Conservation (phyloP, 2,113 vertebrate genomes). For the Myrmophylax atrothorax region DNA sequence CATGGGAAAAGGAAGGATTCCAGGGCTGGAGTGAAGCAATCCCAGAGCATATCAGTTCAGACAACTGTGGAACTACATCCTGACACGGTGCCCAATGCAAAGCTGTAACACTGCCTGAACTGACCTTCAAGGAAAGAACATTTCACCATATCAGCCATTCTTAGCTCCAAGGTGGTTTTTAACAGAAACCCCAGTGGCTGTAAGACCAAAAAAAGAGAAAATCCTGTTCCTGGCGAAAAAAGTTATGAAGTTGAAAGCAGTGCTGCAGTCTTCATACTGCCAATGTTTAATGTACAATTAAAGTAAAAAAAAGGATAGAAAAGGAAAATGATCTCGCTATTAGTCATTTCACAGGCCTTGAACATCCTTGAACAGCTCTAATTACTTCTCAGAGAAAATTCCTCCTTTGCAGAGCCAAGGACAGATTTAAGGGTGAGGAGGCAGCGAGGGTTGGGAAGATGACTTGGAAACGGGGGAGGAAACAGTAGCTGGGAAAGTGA, state of each 20-base stretch:
- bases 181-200: background rate
- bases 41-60: background rate
- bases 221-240: background rate
- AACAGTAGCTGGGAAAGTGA: background rate
- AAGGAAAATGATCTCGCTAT: background rate
- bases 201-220: accelerated
- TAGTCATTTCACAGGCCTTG: background rate
- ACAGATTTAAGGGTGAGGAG: background rate
- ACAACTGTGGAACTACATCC: background rate
- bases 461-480: background rate
- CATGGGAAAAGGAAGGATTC: background rate
- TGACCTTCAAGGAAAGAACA: background rate
- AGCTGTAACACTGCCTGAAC: accelerated
- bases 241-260: background rate
- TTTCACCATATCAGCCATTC: background rate
- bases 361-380: background rate
- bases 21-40: accelerated
- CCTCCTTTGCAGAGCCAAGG: background rate
- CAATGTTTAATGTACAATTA: background rate
- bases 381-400: background rate
- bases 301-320: background rate
- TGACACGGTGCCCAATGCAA: accelerated
- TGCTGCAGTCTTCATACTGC: background rate
- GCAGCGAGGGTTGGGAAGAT: background rate
- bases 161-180: background rate